Evolutionary conservation across 1,140 invertebrate genomes (phyloP).

Genomic region (Sesamia nonagrioides): DNA sequence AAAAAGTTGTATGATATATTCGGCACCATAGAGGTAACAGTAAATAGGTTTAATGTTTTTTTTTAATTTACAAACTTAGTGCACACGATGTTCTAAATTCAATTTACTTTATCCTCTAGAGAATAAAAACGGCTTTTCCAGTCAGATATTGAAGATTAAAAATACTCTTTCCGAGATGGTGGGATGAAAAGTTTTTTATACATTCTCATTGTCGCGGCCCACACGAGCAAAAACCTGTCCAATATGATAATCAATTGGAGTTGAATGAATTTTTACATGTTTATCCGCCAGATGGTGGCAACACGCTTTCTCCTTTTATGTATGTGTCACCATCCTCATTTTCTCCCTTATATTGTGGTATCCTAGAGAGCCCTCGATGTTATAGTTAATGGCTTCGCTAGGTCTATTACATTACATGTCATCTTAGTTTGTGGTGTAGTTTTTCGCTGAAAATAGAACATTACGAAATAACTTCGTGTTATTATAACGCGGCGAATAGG

Average conservation of each 20-base stretch:
- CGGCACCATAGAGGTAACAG: too few relatives aligned
- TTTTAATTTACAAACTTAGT: too few relatives aligned
- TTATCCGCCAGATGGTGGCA: conserved; percentile 42
- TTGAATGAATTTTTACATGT: conserved; percentile 48
- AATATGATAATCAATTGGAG: conserved; percentile 42
- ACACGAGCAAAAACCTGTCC: conserved; percentile 38
- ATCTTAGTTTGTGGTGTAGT: neutral
- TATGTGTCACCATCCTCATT: conserved; percentile 12
- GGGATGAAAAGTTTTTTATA: too few relatives aligned
- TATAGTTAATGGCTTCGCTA: neutral
- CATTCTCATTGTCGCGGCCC: conserved; percentile 19
- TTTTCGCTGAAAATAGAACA: neutral
- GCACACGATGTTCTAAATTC: too few relatives aligned
- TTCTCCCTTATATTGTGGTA: neutral
- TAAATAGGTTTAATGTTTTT: too few relatives aligned
- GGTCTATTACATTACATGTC: conserved; percentile 1
- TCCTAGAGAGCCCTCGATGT: conserved; percentile 2
- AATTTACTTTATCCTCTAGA: too few relatives aligned
- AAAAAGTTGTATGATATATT: too few relatives aligned
- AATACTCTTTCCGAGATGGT: too few relatives aligned
- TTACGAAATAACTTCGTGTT: neutral
- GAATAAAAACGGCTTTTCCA: too few relatives aligned
- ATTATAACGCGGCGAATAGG: neutral
- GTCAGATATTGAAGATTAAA: too few relatives aligned
- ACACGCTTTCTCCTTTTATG: conserved; percentile 32